Conservation (phyloP, 1,140 invertebrate genomes). For the Drosophila leontia region DNA sequence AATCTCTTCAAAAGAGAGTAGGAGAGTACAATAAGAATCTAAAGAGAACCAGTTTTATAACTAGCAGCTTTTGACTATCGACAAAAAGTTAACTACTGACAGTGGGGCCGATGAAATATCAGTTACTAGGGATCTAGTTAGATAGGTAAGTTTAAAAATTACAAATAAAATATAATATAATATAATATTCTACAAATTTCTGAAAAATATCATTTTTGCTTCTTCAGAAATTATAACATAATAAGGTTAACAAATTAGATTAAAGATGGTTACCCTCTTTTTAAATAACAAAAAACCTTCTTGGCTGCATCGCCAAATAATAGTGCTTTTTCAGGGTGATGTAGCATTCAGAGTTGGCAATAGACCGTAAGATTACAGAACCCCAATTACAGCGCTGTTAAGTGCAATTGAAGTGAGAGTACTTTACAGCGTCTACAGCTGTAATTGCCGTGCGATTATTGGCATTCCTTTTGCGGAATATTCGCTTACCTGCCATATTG, state of each 20-base stretch:
- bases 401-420: constrained; percentile 11
- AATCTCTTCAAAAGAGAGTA: background rate
- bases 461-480: constrained; percentile 27
- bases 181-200: too few species aligned
- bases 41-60: background rate
- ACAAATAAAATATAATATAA: too few species aligned
- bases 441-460: constrained; percentile 12
- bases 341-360: constrained; percentile 29
- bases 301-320: background rate
- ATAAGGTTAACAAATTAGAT: background rate
- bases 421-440: background rate
- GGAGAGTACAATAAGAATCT: background rate
- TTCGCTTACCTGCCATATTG: constrained; percentile 37
- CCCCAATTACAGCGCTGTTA: constrained; percentile 10
- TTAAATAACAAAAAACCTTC: background rate
- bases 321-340: constrained; percentile 27
- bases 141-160: background rate
- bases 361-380: too few species aligned
- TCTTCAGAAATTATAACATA: too few species aligned
- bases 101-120: background rate
- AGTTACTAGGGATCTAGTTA: background rate
- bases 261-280: background rate
- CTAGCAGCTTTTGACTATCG: constrained; percentile 10
- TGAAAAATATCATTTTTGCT: too few species aligned
- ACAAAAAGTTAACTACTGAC: background rate